Percentiles rank a stretch among this genome's conserved stretches.
These are phyloP conservation scores for Mactra quadrangularis DNA, from an alignment of 1,140 invertebrate species.

Conservation along the genomic window DNA sequence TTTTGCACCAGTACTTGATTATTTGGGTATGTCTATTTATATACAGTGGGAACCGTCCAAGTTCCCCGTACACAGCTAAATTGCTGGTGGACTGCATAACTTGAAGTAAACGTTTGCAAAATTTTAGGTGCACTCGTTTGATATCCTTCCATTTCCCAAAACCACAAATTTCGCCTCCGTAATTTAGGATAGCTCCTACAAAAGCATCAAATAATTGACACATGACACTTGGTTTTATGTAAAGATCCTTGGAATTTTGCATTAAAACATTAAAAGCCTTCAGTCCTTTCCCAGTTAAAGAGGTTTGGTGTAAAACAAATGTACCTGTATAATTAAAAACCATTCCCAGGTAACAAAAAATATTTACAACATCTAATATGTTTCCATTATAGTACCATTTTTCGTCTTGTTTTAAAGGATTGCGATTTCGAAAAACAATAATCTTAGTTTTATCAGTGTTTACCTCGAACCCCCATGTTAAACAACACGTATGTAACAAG, in stretches of 20 bases:
- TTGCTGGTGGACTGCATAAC: neutral
- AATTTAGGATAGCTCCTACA: neutral
- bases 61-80: slow-evolving; percentile 13
- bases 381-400: too few relatives aligned
- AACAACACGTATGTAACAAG: neutral
- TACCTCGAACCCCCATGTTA: slow-evolving; percentile 1
- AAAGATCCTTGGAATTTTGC: slow-evolving; percentile 9
- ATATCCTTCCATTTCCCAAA: neutral
- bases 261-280: slow-evolving; percentile 19
- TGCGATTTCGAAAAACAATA: too few relatives aligned
- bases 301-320: too few relatives aligned
- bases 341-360: slow-evolving; percentile 16
- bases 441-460: too few relatives aligned
- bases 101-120: slow-evolving; percentile 9
- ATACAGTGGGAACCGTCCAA: too few relatives aligned
- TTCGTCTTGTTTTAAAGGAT: too few relatives aligned
- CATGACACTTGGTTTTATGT: too few relatives aligned
- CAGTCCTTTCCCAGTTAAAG: too few relatives aligned
- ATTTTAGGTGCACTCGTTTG: slow-evolving; percentile 5
- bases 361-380: slow-evolving; percentile 6
- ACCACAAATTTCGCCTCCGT: neutral
- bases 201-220: slow-evolving; percentile 15
- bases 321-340: too few relatives aligned
- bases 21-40: too few relatives aligned
- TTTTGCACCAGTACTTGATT: too few relatives aligned